Evolutionary conservation across 2,113 vertebrate genomes (phyloP).

Genomic region (Xyrauchen texanus): DNA sequence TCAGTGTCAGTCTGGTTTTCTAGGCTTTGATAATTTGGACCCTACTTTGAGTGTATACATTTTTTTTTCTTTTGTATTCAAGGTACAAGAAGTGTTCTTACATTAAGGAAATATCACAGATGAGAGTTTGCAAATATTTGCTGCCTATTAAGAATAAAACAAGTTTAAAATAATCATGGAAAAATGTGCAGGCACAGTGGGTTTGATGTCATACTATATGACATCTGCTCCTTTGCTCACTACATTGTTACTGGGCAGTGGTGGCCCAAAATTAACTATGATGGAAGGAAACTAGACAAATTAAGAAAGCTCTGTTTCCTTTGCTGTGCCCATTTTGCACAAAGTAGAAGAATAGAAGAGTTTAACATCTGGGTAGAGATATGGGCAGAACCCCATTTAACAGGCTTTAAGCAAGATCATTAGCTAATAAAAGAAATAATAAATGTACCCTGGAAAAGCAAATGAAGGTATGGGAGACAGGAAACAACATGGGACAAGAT

Average conservation of each 20-base stretch:
- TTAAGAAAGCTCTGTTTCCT: conserved; percentile 50
- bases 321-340: conserved; percentile 53
- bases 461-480: no score
- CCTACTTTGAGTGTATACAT: background rate
- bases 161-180: background rate
- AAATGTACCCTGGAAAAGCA: no score
- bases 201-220: conserved; percentile 61
- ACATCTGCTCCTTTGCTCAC: conserved; percentile 68
- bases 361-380: no score
- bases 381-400: no score
- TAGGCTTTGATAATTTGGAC: background rate
- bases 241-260: conserved; percentile 60
- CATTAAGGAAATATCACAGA: background rate
- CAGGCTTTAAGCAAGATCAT: no score
- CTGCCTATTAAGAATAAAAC: background rate
- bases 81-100: background rate
- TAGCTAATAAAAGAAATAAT: no score
- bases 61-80: background rate
- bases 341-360: conserved; percentile 51
- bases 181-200: background rate
- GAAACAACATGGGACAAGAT: no score
- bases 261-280: conserved; percentile 55
- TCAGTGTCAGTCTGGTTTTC: background rate
- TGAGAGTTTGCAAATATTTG: background rate
- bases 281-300: conserved; percentile 66